phyloP scores from a whole-genome alignment of 2,888 invertebrate species.

The Mactromeris polynyma region DNA sequence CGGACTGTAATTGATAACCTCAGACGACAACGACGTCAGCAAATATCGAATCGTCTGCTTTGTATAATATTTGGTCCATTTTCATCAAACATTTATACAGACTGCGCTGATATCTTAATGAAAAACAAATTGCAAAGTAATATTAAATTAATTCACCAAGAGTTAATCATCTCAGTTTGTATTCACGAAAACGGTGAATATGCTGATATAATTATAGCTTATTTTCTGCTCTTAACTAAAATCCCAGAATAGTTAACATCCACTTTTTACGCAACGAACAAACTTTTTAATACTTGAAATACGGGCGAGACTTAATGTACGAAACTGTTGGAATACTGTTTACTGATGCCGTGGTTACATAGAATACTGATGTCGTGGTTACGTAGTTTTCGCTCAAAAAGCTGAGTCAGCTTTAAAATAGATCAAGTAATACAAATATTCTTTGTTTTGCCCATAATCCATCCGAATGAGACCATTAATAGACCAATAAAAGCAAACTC shows the following conservation, averaged over 20 bases:
- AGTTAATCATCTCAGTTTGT: not conserved
- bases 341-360: not conserved
- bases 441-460: not conserved
- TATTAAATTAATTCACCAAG: not conserved
- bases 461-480: not conserved
- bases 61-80: not conserved
- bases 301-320: not conserved
- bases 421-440: not conserved
- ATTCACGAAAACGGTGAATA: not conserved
- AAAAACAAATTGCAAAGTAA: constrained; percentile 20
- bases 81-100: not conserved
- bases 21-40: not conserved
- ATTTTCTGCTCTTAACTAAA: not conserved
- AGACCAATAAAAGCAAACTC: constrained; percentile 2
- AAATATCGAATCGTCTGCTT: constrained; percentile 6
- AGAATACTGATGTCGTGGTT: not conserved
- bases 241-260: not conserved
- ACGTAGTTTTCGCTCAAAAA: not conserved
- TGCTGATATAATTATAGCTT: not conserved
- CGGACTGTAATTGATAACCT: constrained; percentile 14
- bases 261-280: not conserved
- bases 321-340: not conserved
- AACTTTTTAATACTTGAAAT: not conserved
- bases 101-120: not conserved
- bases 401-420: not conserved